Percentiles rank a stretch among this genome's conserved stretches.
Conservation (phyloP, 1,140 invertebrate genomes). For the Bombyx mandarina region DNA sequence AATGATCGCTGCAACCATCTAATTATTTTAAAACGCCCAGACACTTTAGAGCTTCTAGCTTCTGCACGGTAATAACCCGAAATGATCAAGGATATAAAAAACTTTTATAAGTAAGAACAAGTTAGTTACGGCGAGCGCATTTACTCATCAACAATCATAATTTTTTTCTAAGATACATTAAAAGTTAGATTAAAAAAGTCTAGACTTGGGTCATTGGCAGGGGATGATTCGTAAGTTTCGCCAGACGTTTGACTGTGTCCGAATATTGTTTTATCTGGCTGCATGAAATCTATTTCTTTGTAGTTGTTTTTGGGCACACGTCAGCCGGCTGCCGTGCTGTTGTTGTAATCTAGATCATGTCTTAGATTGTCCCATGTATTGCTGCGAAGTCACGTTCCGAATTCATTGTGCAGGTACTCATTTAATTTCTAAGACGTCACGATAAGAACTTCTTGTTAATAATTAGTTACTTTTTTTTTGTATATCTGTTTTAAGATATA, state of each 20-base stretch:
- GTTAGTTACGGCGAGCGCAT: conserved; percentile 24
- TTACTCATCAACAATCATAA: conserved; percentile 39
- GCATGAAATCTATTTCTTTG: conserved; percentile 60
- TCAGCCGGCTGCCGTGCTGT: conserved; percentile 45
- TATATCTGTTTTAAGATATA: conserved; percentile 18
- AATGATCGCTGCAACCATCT: conserved; percentile 25
- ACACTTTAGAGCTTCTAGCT: conserved; percentile 25
- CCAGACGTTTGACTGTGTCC: conserved; percentile 24
- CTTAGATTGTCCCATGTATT: conserved; percentile 56
- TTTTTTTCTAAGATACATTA: conserved; percentile 27
- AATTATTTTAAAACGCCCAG: conserved; percentile 32
- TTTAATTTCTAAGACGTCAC: conserved; percentile 50
- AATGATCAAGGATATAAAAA: conserved; percentile 33
- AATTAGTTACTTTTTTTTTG: conserved; percentile 41
- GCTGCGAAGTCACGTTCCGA: conserved; percentile 53
- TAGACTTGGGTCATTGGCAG: conserved; percentile 54
- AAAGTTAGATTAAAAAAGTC: conserved; percentile 23
- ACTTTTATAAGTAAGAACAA: conserved; percentile 23
- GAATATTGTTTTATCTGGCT: conserved; percentile 36
- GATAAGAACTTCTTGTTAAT: conserved; percentile 53
- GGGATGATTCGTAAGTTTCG: conserved; percentile 64
- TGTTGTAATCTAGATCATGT: conserved; percentile 61
- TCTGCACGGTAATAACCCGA: conserved; percentile 32
- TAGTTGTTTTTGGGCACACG: conserved; percentile 58
- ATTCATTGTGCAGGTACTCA: conserved; percentile 49